A percentile compares a stretch with the other conserved stretches of the same genome.
Evolutionary conservation across 2,888 invertebrate species (phyloP).

Genomic region (Drosophila neutralis): DNA sequence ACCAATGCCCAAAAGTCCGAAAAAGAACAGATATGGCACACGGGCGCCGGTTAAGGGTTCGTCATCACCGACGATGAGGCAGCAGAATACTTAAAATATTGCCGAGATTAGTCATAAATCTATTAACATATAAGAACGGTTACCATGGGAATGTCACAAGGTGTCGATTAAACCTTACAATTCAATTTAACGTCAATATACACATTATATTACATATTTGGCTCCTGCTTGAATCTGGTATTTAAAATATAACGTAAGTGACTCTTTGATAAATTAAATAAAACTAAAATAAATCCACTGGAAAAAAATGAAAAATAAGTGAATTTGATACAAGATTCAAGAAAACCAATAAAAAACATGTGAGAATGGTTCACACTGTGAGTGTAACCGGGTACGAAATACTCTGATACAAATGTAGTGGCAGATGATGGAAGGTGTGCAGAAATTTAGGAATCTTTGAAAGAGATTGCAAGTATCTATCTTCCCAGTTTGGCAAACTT

Average conservation of each 20-base stretch:
- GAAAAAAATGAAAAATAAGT: neutral
- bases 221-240: neutral
- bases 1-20: neutral
- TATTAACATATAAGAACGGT: neutral
- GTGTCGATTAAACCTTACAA: neutral
- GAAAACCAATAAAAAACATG: neutral
- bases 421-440: neutral
- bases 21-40: neutral
- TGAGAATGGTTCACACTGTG: neutral
- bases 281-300: neutral
- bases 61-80: neutral
- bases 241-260: neutral
- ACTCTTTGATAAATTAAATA: neutral
- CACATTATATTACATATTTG: neutral
- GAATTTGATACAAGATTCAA: neutral
- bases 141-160: constrained; percentile 2
- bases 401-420: neutral
- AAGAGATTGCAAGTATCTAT: neutral
- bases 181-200: neutral
- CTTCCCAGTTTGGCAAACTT: neutral
- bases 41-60: neutral
- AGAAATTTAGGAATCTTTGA: neutral
- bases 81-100: too few species aligned
- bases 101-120: too few species aligned
- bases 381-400: neutral